Evolutionary conservation across 2,888 invertebrate species (phyloP), one percentile per base, ranked within the genome.

Genomic region (Drosophila mayaguana): DNA sequence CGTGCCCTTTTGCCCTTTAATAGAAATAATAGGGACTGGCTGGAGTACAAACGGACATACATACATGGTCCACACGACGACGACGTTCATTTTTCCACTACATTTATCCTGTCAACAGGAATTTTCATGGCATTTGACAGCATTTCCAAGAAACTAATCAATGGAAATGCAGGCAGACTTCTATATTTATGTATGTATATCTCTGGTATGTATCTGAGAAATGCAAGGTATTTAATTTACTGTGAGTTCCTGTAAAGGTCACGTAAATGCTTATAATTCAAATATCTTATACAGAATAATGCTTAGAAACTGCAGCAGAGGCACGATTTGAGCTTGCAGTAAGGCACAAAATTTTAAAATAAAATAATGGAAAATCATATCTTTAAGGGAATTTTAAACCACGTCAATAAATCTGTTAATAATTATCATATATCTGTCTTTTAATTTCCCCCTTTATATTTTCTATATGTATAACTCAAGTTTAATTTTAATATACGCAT

Each of bases 101-200:
- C 78, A 81, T 81, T 80, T 71, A 25, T 67, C 62, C 79, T 78
- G 81, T 78, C 81, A 81, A 68, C 68, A 28, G 34, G 68, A 64
- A 51, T 54, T 77, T 75, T 57, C 53, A 63, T 75, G 79, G 68
- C 65, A 75, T 81, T 75, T 66, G 78, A 75, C 70, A 78, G 70
- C 67, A 51, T 65, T 62, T 79, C 80, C 54, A 11, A 56, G 43
- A 70, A 76, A 76, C 42, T 57, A 50, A 61, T 68, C 62, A 75
- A 70, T 54, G 64, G 16, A 56, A 34, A 59, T 34, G 56, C 59
- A 53, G 67, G 43, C 32, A 42, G 45, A 67, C 32, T 43, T 60
- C 45, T 9, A 43, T 32, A 43, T 18, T 11, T 40, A 16, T 28
- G 5, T 32, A n/a, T 28, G 11, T n/a, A 28, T 18, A 50, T 50